Conservation (phyloP, 2,888 invertebrate genomes). For the Mylabris sibirica region DNA sequence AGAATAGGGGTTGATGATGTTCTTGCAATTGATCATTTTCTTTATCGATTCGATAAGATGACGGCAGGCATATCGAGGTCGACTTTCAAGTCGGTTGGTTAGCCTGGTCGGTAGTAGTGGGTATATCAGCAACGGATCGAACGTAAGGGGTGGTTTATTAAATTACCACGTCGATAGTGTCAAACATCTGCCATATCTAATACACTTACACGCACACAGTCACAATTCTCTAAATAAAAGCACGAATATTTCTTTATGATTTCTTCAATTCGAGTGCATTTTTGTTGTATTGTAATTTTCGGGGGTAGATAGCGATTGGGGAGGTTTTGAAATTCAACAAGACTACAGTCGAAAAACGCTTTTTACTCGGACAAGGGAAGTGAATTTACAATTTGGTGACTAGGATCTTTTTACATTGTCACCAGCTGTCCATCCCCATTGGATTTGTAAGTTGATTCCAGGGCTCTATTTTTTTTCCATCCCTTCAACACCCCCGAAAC, state of each 20-base stretch:
- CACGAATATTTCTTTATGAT: background rate
- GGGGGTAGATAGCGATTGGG: background rate
- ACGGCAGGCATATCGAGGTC: conserved; percentile 1
- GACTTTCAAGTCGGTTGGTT: background rate
- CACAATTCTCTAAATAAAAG: background rate
- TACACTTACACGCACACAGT: too few species aligned
- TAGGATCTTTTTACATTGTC: conserved; percentile 53
- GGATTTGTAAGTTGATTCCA: conserved; percentile 60
- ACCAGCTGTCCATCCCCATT: conserved; percentile 59
- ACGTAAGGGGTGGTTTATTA: background rate
- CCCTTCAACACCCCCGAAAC: conserved; percentile 20
- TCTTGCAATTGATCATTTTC: conserved; percentile 4
- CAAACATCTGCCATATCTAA: background rate
- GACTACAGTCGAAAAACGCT: conserved; percentile 53
- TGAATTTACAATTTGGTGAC: conserved; percentile 62
- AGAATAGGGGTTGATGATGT: background rate
- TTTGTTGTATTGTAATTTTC: too few species aligned
- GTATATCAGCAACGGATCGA: conserved; percentile 1
- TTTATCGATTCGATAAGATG: conserved; percentile 4
- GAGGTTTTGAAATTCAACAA: conserved; percentile 56
- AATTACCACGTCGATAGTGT: conserved; percentile 3
- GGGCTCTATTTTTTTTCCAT: conserved; percentile 21
- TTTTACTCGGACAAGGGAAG: conserved; percentile 63
- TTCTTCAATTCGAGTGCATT: background rate
- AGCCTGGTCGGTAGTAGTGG: background rate